These are phyloP conservation scores for Pomatostomus ruficeps DNA, from an alignment of 2,113 vertebrate genomes.

Conservation along the genomic window DNA sequence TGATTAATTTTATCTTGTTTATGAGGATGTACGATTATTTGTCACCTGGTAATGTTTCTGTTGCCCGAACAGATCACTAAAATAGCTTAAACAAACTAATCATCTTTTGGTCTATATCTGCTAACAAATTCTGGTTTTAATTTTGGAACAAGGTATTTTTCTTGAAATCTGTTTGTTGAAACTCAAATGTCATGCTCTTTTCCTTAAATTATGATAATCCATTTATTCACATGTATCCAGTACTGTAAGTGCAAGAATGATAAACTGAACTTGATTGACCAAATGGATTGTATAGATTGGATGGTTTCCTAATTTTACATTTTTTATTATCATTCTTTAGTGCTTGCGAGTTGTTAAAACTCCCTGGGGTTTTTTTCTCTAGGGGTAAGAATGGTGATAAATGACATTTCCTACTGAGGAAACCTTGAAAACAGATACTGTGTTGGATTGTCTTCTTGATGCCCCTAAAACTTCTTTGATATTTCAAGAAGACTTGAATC, in stretches of 20 bases:
- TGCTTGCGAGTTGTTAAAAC: background rate
- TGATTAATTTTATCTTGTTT: background rate
- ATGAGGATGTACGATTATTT: background rate
- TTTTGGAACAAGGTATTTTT: background rate
- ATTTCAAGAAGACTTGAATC: background rate
- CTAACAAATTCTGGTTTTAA: background rate
- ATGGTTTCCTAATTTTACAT: background rate
- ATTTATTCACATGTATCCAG: background rate
- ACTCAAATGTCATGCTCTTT: background rate
- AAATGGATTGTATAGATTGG: background rate
- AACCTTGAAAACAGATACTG: background rate
- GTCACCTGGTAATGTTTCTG: background rate
- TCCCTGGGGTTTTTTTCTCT: background rate
- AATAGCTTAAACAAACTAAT: background rate
- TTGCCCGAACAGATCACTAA: background rate
- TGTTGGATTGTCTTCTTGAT: background rate
- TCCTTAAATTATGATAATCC: background rate
- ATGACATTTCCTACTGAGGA: background rate
- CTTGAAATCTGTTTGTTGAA: background rate
- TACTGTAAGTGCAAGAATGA: background rate
- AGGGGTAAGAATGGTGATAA: background rate
- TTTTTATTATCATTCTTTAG: background rate
- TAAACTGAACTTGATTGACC: background rate
- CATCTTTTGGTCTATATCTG: background rate
- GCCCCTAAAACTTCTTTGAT: background rate